A percentile compares a stretch with the other conserved stretches of the same genome.
These are phyloP conservation scores for Palythoa grandis DNA, from an alignment of 92 coral and sea anemone genomes.

Conservation along the genomic window DNA sequence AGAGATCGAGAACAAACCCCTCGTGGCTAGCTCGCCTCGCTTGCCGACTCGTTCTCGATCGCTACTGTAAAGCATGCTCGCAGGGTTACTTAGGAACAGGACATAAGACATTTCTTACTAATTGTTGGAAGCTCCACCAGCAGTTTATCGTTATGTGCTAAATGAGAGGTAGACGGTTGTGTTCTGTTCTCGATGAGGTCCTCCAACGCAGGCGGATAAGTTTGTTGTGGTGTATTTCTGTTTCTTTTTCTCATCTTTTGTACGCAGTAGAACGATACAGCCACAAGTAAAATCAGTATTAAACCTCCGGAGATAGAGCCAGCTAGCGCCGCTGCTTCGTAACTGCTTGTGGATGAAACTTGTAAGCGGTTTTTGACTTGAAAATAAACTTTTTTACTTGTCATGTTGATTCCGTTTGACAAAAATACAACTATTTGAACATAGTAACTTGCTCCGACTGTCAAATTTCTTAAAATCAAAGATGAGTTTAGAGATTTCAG, in stretches of 20 bases:
- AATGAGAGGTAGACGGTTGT: not conserved
- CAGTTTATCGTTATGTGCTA: not conserved
- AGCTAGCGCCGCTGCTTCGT: not conserved
- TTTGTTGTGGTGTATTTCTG: not conserved
- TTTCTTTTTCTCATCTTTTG: constrained; percentile 2
- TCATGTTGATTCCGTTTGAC: not conserved
- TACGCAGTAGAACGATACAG: not conserved
- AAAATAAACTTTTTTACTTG: not conserved
- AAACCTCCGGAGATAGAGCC: not conserved
- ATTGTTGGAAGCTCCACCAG: not conserved
- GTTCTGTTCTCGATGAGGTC: constrained; percentile 74
- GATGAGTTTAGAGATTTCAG: constrained; percentile 12
- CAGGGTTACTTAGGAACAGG: not conserved
- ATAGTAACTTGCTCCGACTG: not conserved
- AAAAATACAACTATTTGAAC: not conserved
- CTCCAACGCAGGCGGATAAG: constrained; percentile 36
- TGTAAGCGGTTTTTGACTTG: not conserved
- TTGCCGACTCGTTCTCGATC: no score
- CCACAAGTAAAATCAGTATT: not conserved
- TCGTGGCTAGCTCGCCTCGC: no score
- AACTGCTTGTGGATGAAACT: not conserved
- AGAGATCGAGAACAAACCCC: no score
- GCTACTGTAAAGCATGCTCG: no score
- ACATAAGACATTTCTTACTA: not conserved
- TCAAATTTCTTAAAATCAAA: not conserved